phyloP scores from a whole-genome alignment of 2,888 invertebrate species.

The Agrochola circellaris region DNA sequence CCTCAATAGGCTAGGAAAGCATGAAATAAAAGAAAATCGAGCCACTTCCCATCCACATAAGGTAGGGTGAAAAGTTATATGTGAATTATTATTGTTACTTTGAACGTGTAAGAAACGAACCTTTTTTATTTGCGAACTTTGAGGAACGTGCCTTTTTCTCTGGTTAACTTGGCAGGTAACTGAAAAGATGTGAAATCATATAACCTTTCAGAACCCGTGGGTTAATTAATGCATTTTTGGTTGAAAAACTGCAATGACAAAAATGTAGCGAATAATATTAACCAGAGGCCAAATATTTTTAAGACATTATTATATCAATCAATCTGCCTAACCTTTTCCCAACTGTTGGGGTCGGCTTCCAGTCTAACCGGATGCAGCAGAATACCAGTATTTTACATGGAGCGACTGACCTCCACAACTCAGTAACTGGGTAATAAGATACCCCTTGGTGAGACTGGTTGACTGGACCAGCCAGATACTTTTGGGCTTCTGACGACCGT shows the following conservation, averaged over 20 bases:
- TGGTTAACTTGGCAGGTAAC: slow-evolving; percentile 12
- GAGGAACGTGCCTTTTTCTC: slow-evolving; percentile 25
- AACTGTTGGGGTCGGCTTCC: too few species aligned
- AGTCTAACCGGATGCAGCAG: too few species aligned
- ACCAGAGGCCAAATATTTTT: background rate
- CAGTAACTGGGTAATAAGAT: too few species aligned
- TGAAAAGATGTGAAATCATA: slow-evolving; percentile 21
- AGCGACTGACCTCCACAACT: too few species aligned
- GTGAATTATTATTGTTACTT: slow-evolving; percentile 55
- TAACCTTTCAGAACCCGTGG: background rate
- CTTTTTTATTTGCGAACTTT: slow-evolving; percentile 54
- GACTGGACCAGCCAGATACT: too few species aligned
- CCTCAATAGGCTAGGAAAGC: background rate
- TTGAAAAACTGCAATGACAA: background rate
- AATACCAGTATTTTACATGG: too few species aligned
- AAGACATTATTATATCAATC: too few species aligned
- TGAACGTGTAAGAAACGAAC: slow-evolving; percentile 46
- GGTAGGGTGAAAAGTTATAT: slow-evolving; percentile 42
- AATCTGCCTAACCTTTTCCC: too few species aligned
- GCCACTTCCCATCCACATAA: slow-evolving; percentile 29
- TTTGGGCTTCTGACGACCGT: too few species aligned
- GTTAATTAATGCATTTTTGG: background rate
- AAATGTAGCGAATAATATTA: background rate
- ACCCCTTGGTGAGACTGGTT: too few species aligned
- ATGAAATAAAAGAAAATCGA: slow-evolving; percentile 40